These are phyloP conservation scores for Heliconius charithonia DNA, from an alignment of 2,888 invertebrate genomes.

Conservation along the genomic window DNA sequence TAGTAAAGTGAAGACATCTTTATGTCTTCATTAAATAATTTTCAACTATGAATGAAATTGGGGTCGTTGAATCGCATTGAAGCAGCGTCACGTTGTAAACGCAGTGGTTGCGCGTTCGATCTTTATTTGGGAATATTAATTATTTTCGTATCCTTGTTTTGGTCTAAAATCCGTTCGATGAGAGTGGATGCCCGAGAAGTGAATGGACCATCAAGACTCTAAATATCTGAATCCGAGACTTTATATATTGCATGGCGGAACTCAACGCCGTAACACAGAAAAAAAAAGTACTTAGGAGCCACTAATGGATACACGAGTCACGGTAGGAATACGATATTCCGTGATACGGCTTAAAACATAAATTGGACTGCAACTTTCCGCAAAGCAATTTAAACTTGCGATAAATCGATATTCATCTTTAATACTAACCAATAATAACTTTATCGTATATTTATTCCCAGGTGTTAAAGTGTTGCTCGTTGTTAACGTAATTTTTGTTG, in stretches of 20 bases:
- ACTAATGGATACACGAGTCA: conserved; percentile 28
- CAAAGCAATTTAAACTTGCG: conserved; percentile 59
- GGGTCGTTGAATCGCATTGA: background rate
- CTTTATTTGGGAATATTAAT: background rate
- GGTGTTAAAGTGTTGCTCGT: background rate
- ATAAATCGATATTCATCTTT: conserved; percentile 50
- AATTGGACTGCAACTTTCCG: conserved; percentile 52
- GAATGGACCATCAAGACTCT: too few species aligned
- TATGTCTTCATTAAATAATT: too few species aligned
- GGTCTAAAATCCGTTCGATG: too few species aligned
- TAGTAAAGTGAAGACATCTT: background rate
- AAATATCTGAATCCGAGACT: background rate
- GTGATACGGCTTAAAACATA: conserved; percentile 43
- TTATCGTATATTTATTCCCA: conserved; percentile 23
- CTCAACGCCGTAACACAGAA: background rate
- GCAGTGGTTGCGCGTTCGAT: background rate
- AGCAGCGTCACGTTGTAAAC: background rate
- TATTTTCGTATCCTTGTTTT: background rate
- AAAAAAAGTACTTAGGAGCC: background rate
- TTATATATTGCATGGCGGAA: background rate
- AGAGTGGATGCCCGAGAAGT: too few species aligned
- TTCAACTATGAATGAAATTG: background rate
- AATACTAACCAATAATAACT: conserved; percentile 33
- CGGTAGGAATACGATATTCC: conserved; percentile 18
- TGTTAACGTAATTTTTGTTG: background rate